These are phyloP conservation scores for Chaetodon auriga DNA, from an alignment of 2,113 vertebrate species.

Conservation along the genomic window DNA sequence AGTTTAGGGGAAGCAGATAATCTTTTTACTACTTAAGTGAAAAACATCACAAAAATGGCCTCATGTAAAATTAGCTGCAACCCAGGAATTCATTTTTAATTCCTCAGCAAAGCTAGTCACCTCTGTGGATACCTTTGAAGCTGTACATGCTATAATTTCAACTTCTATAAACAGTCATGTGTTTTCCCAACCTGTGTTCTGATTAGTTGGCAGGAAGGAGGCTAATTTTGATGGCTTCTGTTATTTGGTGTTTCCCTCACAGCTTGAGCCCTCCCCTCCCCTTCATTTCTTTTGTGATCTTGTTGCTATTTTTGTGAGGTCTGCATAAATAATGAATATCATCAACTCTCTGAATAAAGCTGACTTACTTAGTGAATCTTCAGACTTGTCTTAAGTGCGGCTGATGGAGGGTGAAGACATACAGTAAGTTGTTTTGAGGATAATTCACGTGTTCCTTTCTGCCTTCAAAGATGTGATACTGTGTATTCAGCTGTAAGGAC, in stretches of 20 bases:
- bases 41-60: conserved; percentile 14
- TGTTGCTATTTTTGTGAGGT: conserved; percentile 50
- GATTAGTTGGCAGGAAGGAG: conserved; percentile 42
- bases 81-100: conserved; percentile 30
- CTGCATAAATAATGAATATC: conserved; percentile 61
- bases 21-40: neutral
- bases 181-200: conserved; percentile 29
- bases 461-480: neutral
- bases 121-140: conserved; percentile 9
- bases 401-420: neutral
- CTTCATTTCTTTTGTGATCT: conserved; percentile 40
- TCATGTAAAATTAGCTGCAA: neutral
- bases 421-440: neutral
- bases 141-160: conserved; percentile 16
- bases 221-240: conserved; percentile 46
- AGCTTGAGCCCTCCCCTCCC: conserved; percentile 38
- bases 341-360: conserved; percentile 36
- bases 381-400: conserved; percentile 10
- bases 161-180: conserved; percentile 17
- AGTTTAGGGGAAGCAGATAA: conserved; percentile 20
- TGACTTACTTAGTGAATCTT: conserved; percentile 30
- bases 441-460: conserved; percentile 5
- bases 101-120: neutral
- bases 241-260: conserved; percentile 51
- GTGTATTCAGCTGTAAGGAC: conserved; percentile 24